Base-by-base conservation (phyloP, 2,113 vertebrate species). In the Neogale vison region DNA sequence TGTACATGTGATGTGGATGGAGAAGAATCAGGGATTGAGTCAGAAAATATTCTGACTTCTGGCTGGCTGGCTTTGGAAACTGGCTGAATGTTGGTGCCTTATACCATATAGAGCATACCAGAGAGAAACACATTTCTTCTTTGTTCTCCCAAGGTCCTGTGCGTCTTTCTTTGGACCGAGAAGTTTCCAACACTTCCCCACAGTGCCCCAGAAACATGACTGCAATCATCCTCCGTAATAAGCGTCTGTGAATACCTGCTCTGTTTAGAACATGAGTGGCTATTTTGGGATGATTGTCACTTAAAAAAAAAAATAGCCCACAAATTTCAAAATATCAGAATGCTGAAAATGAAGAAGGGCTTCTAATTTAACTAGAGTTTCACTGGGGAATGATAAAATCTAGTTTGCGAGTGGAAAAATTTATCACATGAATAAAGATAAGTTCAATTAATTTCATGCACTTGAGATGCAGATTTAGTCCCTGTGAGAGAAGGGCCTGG, bases 301-400 rank as follows among this genome's bases (percentile, higher is more conserved):
- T 87, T n/a, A n/a, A 80, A 90, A 72, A 65, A 50, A 50, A 50
- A 84, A 74, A 59, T 9, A 95, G 7, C 8, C 20, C n/a, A 82
- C 50, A 63, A 55, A 65, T 94, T 88, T 71, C 69, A 88, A 92
- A 97, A 83, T 71, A 72, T 69, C 39, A 81, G 81, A 90, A 69
- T 59, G 65, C 47, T 61, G 42, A 95, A 83, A 83, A 15, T 23
- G 42, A 94, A 47, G 42, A 45, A 67, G 59, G 12, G 11, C 20
- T 45, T 63, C n/a, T 77, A 55, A 69, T 76, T 82, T 52, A 76
- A 65, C 55, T 82, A 55, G 13, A 83, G 6, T 61, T 69, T 91
- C 81, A 31, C 20, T 47, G 23, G 24, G 83, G 61, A 59, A 82
- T 47, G 29, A 26, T 80, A 9, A 11, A 39, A 59, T 86, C 94